Evolutionary conservation across 2,113 vertebrate genomes (phyloP).

Genomic region (Hemiscyllium ocellatum): DNA sequence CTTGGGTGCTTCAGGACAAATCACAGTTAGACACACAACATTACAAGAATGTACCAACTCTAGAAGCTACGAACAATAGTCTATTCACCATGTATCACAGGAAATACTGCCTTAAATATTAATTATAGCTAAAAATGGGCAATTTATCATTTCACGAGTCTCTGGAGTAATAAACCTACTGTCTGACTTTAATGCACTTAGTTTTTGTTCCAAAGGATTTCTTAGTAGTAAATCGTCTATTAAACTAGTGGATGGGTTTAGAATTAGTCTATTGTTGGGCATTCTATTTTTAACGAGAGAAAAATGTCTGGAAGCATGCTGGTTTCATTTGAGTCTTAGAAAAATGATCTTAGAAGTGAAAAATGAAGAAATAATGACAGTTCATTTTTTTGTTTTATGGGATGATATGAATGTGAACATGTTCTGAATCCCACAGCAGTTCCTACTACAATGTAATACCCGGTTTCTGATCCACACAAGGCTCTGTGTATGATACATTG

Average conservation of each 20-base stretch:
- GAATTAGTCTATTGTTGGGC: not conserved
- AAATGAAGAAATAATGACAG: slow-evolving; percentile 10
- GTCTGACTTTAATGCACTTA: slow-evolving; percentile 24
- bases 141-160: slow-evolving; percentile 83
- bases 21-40: slow-evolving; percentile 40
- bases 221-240: slow-evolving; percentile 3
- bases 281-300: not conserved
- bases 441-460: slow-evolving; percentile 1
- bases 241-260: not conserved
- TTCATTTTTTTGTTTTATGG: slow-evolving; percentile 27
- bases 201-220: slow-evolving; percentile 13
- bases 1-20: slow-evolving; percentile 50
- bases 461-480: not conserved
- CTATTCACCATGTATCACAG: slow-evolving; percentile 55
- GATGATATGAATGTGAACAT: not conserved
- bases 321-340: not conserved
- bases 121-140: slow-evolving; percentile 84
- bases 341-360: not conserved
- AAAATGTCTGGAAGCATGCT: slow-evolving; percentile 5
- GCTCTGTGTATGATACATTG: slow-evolving; percentile 21
- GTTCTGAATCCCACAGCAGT: not conserved
- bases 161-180: slow-evolving; percentile 61
- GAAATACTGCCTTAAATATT: slow-evolving; percentile 70
- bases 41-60: slow-evolving; percentile 53
- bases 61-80: slow-evolving; percentile 71